phyloP scores from a whole-genome alignment of 2,113 vertebrate species.

The Micromys minutus region DNA sequence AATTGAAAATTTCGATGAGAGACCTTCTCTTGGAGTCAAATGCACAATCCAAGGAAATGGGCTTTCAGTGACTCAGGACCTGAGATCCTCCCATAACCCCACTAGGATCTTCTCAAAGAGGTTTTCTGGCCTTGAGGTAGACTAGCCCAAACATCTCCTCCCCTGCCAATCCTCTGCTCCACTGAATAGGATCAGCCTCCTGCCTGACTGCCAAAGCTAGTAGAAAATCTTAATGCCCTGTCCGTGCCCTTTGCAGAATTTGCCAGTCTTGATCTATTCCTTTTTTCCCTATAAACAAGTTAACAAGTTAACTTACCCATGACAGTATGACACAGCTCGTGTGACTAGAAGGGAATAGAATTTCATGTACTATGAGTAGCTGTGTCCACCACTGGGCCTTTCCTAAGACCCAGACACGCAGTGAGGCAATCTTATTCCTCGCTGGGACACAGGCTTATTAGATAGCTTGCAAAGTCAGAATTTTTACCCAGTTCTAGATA shows the following conservation, averaged over 20 bases:
- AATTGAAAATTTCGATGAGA: background rate
- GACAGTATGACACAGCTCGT: background rate
- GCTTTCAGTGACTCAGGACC: background rate
- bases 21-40: background rate
- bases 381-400: background rate
- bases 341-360: background rate
- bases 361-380: background rate
- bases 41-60: background rate
- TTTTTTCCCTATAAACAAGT: background rate
- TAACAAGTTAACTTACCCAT: background rate
- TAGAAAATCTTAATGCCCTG: slow-evolving; percentile 40
- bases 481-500: background rate
- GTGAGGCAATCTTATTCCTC: background rate
- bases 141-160: background rate
- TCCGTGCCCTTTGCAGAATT: background rate
- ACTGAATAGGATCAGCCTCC: background rate
- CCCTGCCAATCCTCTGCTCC: background rate
- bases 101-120: background rate
- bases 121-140: background rate
- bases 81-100: background rate
- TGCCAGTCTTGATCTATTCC: background rate
- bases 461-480: background rate
- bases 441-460: background rate
- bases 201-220: slow-evolving; percentile 3
- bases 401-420: background rate